Evolutionary conservation across 2,113 vertebrate species (phyloP).

Genomic region (Pachycephala philippinensis): DNA sequence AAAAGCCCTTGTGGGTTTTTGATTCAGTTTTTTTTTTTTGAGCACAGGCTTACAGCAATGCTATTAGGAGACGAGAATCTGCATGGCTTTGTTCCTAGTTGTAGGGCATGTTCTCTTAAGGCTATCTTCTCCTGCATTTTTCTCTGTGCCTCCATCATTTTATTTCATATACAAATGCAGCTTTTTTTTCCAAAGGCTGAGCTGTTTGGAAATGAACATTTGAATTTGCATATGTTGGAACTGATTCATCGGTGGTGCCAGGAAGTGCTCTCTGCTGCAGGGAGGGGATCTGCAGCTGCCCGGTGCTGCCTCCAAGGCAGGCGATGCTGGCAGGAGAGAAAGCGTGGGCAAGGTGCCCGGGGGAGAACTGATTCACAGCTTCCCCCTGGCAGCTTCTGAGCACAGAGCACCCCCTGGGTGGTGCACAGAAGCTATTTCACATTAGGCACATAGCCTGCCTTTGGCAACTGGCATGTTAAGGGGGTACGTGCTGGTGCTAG

Average conservation of each 20-base stretch:
- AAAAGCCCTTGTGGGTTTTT: not conserved
- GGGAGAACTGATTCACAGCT: slow-evolving; percentile 53
- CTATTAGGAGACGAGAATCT: not conserved
- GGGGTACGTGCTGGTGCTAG: not conserved
- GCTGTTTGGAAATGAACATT: slow-evolving; percentile 32
- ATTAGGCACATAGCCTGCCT: slow-evolving; percentile 17
- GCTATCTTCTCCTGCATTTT: not conserved
- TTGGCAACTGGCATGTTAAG: slow-evolving; percentile 21
- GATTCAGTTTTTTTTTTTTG: rapidly evolving
- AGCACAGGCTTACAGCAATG: not conserved
- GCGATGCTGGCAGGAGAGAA: slow-evolving; percentile 31
- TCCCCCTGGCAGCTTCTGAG: slow-evolving; percentile 47
- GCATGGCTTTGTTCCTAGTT: not conserved
- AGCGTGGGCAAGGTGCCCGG: slow-evolving; percentile 36
- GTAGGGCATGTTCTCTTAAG: not conserved
- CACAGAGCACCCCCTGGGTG: slow-evolving; percentile 11
- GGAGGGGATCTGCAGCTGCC: slow-evolving; percentile 44
- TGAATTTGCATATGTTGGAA: slow-evolving; percentile 43
- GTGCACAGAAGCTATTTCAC: slow-evolving; percentile 27
- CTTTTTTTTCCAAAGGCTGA: not conserved
- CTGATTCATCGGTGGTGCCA: slow-evolving; percentile 30
- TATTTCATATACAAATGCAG: not conserved
- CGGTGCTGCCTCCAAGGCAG: slow-evolving; percentile 22
- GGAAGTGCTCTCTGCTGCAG: not conserved
- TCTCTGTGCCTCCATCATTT: not conserved